Conservation (phyloP, 2,113 vertebrate genomes). For the Arenaria interpres region DNA sequence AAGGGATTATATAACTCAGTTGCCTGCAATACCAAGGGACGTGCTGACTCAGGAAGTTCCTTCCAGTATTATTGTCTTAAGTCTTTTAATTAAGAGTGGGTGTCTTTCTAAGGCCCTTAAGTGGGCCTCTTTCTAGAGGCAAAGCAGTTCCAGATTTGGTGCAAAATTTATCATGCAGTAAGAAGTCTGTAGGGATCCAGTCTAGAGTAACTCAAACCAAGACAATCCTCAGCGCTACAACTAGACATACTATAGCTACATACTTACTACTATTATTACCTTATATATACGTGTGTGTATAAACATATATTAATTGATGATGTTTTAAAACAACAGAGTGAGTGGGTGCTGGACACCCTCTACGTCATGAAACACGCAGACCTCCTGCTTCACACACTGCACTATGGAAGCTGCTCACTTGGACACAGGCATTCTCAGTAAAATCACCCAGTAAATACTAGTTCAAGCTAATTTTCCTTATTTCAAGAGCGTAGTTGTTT, state of each 20-base stretch:
- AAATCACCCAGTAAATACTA: neutral
- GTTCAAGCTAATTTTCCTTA: neutral
- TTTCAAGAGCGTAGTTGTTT: neutral
- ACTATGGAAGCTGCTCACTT: neutral
- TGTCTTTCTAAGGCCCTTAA: neutral
- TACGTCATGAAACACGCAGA: fast-evolving
- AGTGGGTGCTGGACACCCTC: neutral
- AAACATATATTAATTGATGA: neutral
- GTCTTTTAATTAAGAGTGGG: neutral
- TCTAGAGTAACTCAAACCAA: neutral
- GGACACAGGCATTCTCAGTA: neutral
- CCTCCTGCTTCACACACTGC: neutral
- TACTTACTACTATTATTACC: neutral
- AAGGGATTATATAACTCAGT: neutral
- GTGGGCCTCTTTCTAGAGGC: no score
- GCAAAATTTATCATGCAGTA: neutral
- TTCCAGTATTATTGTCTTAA: neutral
- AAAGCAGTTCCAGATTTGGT: neutral
- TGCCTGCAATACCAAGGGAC: neutral
- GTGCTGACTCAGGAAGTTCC: neutral
- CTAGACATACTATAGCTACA: neutral
- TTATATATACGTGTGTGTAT: neutral
- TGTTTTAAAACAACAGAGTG: neutral
- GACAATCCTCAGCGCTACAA: neutral
- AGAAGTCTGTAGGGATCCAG: neutral